These are phyloP conservation scores for Steinernema feltiae DNA, from an alignment of 1,140 invertebrate species.

Conservation along the genomic window DNA sequence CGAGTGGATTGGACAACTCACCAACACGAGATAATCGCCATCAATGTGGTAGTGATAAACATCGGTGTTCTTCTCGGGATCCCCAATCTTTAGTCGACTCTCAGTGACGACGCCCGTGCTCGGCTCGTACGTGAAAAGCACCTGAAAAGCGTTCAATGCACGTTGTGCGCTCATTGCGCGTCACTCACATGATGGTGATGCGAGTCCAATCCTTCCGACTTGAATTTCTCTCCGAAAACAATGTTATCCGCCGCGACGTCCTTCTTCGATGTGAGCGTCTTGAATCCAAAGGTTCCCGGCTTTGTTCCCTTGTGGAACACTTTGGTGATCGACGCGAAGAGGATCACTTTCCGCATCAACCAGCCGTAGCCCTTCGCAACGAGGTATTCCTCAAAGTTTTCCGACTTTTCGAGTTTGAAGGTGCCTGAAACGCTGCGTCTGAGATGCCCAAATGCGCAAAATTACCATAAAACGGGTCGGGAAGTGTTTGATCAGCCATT, in stretches of 20 bases:
- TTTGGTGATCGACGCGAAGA: conserved; percentile 49
- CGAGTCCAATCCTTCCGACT: not conserved
- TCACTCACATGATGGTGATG: not conserved
- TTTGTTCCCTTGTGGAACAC: conserved; percentile 33
- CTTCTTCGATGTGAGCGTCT: conserved; percentile 45
- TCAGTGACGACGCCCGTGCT: conserved; percentile 22
- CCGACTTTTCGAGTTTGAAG: conserved; percentile 2
- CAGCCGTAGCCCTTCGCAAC: conserved; percentile 41
- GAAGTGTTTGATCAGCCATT: not conserved
- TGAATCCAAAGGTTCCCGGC: conserved; percentile 28
- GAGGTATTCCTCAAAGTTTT: not conserved
- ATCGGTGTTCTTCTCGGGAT: conserved; percentile 35
- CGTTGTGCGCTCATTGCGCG: not conserved
- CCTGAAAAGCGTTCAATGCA: conserved; percentile 28
- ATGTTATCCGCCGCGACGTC: conserved; percentile 39
- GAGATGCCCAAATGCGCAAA: not conserved
- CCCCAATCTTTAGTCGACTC: conserved; percentile 28
- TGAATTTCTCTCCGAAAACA: not conserved
- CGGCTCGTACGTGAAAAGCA: conserved; percentile 44
- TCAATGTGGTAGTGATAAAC: conserved; percentile 36
- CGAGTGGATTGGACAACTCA: too few species aligned
- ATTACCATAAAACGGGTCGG: not conserved
- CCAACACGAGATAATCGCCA: conserved; percentile 28
- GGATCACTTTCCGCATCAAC: conserved; percentile 55
- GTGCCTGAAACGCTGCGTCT: not conserved